phyloP scores from a whole-genome alignment of 2,113 vertebrate species.

The Rhineura floridana region DNA sequence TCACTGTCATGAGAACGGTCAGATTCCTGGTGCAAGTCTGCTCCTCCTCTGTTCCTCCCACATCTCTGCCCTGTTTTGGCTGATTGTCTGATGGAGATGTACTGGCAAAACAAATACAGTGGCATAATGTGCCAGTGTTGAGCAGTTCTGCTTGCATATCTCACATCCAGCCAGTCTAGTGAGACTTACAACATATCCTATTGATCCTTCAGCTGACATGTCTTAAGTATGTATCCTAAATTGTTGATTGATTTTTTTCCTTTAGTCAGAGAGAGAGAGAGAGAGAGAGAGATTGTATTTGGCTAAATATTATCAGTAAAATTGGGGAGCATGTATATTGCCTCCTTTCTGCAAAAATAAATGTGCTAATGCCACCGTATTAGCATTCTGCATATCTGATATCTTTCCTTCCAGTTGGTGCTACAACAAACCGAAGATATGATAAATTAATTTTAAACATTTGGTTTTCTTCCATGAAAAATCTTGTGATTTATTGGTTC shows the following conservation, averaged over 20 bases:
- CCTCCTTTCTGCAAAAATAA: conserved; percentile 15
- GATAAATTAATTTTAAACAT: conserved; percentile 42
- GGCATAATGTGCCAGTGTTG: neutral
- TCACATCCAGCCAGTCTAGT: too few relatives aligned
- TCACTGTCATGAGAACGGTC: too few relatives aligned
- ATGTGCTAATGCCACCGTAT: neutral
- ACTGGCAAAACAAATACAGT: neutral
- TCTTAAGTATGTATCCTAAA: neutral
- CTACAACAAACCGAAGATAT: neutral
- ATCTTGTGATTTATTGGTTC: conserved; percentile 72
- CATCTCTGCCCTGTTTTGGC: neutral
- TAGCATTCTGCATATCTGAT: neutral
- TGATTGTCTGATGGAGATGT: neutral
- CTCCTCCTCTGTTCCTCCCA: neutral
- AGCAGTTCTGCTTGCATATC: neutral
- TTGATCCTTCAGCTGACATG: neutral
- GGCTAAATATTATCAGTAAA: conserved; percentile 19
- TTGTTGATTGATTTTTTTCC: neutral
- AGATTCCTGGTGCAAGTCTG: too few relatives aligned
- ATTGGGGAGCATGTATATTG: neutral
- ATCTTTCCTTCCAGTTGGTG: rapidly evolving
- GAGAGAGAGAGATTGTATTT: conserved; percentile 18
- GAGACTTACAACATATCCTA: too few relatives aligned
- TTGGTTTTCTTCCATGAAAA: conserved; percentile 61
- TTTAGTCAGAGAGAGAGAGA: too few relatives aligned